phyloP scores from a whole-genome alignment of 1,140 invertebrate species.

The Nomia melanderi region DNA sequence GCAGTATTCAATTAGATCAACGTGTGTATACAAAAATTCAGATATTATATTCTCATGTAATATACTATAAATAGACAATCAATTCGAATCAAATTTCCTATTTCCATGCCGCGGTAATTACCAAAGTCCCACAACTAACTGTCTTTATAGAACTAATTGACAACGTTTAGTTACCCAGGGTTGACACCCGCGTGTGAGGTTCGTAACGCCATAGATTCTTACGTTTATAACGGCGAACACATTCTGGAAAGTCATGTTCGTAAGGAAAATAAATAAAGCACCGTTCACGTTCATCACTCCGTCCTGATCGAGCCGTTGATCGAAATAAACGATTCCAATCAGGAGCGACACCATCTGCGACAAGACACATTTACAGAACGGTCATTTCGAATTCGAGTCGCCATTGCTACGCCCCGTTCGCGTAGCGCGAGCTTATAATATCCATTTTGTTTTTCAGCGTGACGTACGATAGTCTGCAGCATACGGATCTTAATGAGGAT shows the following conservation, averaged over 20 bases:
- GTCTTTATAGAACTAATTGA: too few relatives aligned
- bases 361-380: constrained; percentile 23
- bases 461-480: constrained; percentile 92
- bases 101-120: too few relatives aligned
- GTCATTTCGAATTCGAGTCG: neutral
- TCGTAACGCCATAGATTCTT: constrained; percentile 75
- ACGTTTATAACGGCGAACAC: constrained; percentile 94
- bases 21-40: too few relatives aligned
- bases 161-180: too few relatives aligned
- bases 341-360: constrained; percentile 91
- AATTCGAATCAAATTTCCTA: too few relatives aligned
- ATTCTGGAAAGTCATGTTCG: constrained; percentile 97
- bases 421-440: neutral
- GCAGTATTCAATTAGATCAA: too few relatives aligned
- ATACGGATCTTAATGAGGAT: constrained; percentile 93
- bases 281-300: constrained; percentile 98
- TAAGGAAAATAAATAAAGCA: constrained; percentile 95
- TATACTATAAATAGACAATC: too few relatives aligned
- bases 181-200: too few relatives aligned
- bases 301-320: constrained; percentile 91
- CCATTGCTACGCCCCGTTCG: too few relatives aligned
- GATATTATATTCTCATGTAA: too few relatives aligned
- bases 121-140: too few relatives aligned
- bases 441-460: neutral
- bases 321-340: constrained; percentile 94